Evolutionary conservation across 2,797 vertebrate genomes (phyloP).

Genomic region (Phataginus tetradactyla): DNA sequence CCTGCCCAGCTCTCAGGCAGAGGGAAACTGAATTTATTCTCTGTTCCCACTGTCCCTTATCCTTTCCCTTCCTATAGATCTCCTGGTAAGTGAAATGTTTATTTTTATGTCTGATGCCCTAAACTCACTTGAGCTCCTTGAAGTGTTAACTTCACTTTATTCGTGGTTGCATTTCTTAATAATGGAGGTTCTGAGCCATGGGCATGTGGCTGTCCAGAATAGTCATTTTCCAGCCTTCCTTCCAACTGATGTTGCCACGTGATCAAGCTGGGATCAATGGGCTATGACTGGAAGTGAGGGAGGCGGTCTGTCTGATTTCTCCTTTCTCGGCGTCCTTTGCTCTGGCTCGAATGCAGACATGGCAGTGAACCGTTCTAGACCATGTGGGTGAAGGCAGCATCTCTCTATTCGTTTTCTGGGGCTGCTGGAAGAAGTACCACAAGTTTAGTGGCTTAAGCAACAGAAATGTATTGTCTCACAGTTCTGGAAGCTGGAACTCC

Average conservation of each 20-base stretch:
- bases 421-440: not conserved
- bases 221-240: not conserved
- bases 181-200: not conserved
- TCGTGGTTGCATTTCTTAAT: not conserved
- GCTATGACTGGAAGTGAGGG: not conserved
- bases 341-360: not conserved
- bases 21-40: not conserved
- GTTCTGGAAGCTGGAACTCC: not conserved
- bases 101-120: not conserved
- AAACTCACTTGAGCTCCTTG: not conserved
- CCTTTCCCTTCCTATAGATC: not conserved
- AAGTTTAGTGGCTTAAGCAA: not conserved
- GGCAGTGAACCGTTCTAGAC: not conserved
- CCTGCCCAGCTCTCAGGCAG: not conserved
- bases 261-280: not conserved
- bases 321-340: not conserved
- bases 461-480: not conserved
- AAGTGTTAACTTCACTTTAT: not conserved
- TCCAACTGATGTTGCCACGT: not conserved
- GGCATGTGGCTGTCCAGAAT: not conserved
- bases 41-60: not conserved
- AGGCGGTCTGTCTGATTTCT: not conserved
- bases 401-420: not conserved
- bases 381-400: not conserved
- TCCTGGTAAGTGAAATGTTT: not conserved